A percentile compares a stretch with the other conserved stretches of the same genome.
Evolutionary conservation across 2,888 invertebrate genomes (phyloP).

Genomic region (Andrena camellia): DNA sequence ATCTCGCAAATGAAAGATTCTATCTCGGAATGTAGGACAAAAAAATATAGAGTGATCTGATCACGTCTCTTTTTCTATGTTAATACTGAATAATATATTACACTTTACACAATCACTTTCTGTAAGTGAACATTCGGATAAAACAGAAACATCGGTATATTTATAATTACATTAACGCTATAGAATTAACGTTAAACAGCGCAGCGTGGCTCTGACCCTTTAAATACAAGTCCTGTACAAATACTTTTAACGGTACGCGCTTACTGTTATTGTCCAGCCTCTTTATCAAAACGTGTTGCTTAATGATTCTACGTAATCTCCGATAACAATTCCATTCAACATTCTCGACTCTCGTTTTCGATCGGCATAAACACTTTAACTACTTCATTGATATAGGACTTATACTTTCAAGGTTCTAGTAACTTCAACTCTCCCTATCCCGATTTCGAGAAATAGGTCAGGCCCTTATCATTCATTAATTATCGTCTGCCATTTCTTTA

Average conservation of each 20-base stretch:
- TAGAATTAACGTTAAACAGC: constrained; percentile 53
- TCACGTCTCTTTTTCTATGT: constrained; percentile 73
- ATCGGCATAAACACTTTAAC: constrained; percentile 15
- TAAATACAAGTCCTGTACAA: constrained; percentile 26
- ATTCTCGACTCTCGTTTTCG: background rate
- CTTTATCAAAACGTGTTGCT: constrained; percentile 15
- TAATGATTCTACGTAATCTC: background rate
- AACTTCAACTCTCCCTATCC: background rate
- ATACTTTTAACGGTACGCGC: constrained; percentile 5
- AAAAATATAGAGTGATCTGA: constrained; percentile 70
- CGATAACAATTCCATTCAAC: background rate
- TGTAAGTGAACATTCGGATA: constrained; percentile 51
- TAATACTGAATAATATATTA: constrained; percentile 84
- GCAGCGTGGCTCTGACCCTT: constrained; percentile 35
- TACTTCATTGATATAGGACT: background rate
- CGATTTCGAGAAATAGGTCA: constrained; percentile 30
- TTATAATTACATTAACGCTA: constrained; percentile 54
- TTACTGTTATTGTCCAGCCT: constrained; percentile 16
- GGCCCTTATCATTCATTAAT: constrained; percentile 17
- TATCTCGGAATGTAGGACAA: constrained; percentile 82
- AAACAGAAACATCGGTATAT: constrained; percentile 59
- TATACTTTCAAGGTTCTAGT: background rate
- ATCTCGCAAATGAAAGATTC: constrained; percentile 66
- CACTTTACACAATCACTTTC: constrained; percentile 79
- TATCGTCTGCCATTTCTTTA: constrained; percentile 26